Evolutionary conservation across 2,888 invertebrate genomes (phyloP), one percentile per base, ranked within the genome.

Genomic region (Timema cristinae): DNA sequence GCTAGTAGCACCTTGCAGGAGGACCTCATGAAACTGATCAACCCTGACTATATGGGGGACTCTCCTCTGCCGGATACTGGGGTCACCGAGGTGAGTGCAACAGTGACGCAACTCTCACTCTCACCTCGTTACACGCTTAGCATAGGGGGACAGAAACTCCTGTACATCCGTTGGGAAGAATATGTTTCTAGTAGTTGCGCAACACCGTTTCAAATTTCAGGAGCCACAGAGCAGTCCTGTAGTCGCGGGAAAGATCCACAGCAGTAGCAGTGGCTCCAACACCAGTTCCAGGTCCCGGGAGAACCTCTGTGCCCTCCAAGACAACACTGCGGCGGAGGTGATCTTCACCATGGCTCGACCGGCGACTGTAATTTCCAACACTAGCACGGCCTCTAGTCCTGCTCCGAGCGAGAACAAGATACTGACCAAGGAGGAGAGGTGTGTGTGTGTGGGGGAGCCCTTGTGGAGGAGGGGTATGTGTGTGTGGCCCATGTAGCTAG

Each of bases 11-110:
- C 89, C 47, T 84, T 91, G 50, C 91, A 95, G 84, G 94, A 95
- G 81, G 95, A 96, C 80, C 83, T 94, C 47, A 90, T 95, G 86
- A 89, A 93, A 67, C 85, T 95, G 49, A 95, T 95, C 79, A 92
- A 93, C 82, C 94, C 93, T 0, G 94, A 94, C 78, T 86, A 84
- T 77, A 83, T 85, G 71, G 83, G 85, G 73, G 73, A 74, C 47
- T 13, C 63, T 47, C 63, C 63, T 32, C 63, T 10, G 63, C 2
- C 32, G 2, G 32, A 32, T 32, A 32, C 32, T 32, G 32, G 32
- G 32, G 32, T 4, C 32, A 32, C 32, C 32, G 4, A 32, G 32
- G 32, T 32, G 32, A 32, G 32, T 32, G 32, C 32, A 32, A 32
- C 32, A 32, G 32, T 32, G 32, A 32, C 32, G 32, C 32, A 32